phyloP scores from a whole-genome alignment of 2,113 vertebrate species.

The Hipposideros armiger region DNA sequence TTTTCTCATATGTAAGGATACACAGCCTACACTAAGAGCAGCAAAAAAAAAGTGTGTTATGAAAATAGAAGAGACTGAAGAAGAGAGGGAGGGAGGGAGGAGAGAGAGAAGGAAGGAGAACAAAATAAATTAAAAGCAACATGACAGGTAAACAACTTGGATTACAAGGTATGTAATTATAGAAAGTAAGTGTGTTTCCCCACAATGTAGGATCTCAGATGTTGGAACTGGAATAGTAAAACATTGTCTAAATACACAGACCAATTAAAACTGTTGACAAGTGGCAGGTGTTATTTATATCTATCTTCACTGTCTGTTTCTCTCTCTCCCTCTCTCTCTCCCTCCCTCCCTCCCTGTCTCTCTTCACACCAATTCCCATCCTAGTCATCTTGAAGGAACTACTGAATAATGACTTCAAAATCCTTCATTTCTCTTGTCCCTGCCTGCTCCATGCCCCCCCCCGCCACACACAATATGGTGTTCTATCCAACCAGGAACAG shows the following conservation, averaged over 20 bases:
- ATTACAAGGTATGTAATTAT: background rate
- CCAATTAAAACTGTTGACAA: background rate
- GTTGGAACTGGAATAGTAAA: background rate
- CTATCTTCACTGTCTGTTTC: background rate
- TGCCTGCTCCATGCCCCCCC: too few relatives aligned
- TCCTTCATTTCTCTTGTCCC: background rate
- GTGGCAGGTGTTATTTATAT: background rate
- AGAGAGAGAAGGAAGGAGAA: background rate
- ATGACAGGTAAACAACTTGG: background rate
- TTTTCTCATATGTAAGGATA: conserved; percentile 29
- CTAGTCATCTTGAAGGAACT: background rate
- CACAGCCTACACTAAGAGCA: background rate
- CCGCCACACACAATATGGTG: too few relatives aligned
- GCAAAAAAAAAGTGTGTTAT: background rate
- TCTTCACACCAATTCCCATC: background rate
- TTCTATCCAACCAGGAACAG: background rate
- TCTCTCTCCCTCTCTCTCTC: background rate
- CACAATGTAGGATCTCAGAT: background rate
- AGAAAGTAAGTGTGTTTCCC: background rate
- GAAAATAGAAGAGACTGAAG: background rate
- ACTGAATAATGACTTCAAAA: background rate
- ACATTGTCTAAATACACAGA: background rate
- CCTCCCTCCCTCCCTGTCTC: background rate
- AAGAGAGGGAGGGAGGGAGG: background rate
- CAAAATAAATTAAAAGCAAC: background rate